These are phyloP conservation scores for Formicarius rufipectus DNA, from an alignment of 2,113 vertebrate genomes.

Conservation along the genomic window DNA sequence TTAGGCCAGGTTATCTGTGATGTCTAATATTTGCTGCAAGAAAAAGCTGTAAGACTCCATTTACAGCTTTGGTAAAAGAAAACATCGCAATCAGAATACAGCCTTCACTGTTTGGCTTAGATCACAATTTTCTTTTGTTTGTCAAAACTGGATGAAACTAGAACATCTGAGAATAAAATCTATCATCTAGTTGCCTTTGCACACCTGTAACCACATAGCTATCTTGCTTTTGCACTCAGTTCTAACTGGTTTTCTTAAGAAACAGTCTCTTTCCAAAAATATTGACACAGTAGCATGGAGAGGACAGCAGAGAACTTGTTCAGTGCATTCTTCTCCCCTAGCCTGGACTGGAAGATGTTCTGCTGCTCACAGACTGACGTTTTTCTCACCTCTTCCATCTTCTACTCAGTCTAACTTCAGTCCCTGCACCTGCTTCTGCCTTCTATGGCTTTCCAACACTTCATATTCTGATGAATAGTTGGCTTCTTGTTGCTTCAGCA, in stretches of 20 bases:
- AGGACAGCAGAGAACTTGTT: not conserved
- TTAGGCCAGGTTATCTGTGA: not conserved
- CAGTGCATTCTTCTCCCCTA: not conserved
- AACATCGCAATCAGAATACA: not conserved
- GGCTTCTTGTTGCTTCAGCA: not conserved
- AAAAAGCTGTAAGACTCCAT: not conserved
- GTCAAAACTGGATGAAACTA: not conserved
- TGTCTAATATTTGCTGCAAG: not conserved
- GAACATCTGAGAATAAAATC: not conserved
- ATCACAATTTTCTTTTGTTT: not conserved
- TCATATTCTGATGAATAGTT: constrained; percentile 31
- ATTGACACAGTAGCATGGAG: not conserved
- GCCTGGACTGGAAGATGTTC: not conserved
- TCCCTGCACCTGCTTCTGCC: not conserved
- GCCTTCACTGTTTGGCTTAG: not conserved
- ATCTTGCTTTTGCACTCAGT: not conserved
- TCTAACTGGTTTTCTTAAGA: not conserved
- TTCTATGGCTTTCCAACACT: not conserved
- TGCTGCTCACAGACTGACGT: not conserved
- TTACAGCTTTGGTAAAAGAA: not conserved
- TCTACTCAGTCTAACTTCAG: not conserved
- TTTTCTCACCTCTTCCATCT: constrained; percentile 18
- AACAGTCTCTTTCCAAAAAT: not conserved
- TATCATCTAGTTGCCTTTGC: not conserved
- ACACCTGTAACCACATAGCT: not conserved